These are phyloP conservation scores for Apoda limacodes DNA, from an alignment of 2,888 invertebrate genomes.

Conservation along the genomic window DNA sequence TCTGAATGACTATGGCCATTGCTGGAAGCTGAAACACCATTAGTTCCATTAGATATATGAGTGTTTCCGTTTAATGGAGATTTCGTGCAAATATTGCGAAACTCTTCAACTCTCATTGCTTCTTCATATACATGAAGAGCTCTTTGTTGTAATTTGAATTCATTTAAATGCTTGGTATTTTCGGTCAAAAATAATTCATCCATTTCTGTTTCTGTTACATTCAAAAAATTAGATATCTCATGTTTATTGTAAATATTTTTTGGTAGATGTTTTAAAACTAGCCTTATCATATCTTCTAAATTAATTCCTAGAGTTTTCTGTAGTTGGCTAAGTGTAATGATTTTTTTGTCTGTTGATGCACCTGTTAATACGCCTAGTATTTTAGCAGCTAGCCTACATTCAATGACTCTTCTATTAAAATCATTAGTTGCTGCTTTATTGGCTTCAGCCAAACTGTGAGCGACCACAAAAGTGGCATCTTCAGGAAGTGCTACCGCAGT, in stretches of 20 bases:
- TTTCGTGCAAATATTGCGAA: slow-evolving; percentile 73
- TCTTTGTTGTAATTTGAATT: slow-evolving; percentile 85
- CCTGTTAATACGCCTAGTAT: slow-evolving; percentile 54
- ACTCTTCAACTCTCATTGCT: slow-evolving; percentile 84
- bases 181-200: slow-evolving; percentile 54
- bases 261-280: slow-evolving; percentile 74
- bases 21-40: slow-evolving; percentile 22
- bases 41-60: slow-evolving; percentile 23
- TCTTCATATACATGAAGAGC: slow-evolving; percentile 93
- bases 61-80: slow-evolving; percentile 31
- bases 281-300: slow-evolving; percentile 76
- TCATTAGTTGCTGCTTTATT: slow-evolving; percentile 95
- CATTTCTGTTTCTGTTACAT: slow-evolving; percentile 71
- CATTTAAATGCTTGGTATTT: slow-evolving; percentile 73
- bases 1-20: slow-evolving; percentile 25
- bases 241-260: slow-evolving; percentile 75
- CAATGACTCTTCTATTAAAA: slow-evolving; percentile 93
- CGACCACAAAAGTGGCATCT: slow-evolving; percentile 91
- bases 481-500: slow-evolving; percentile 83
- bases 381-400: slow-evolving; percentile 93
- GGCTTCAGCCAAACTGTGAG: slow-evolving; percentile 87
- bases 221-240: slow-evolving; percentile 75
- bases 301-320: slow-evolving; percentile 74
- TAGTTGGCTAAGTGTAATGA: slow-evolving; percentile 78
- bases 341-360: slow-evolving; percentile 72